Conservation (phyloP, 2,888 invertebrate species). For the Scaptomyza reducta region DNA sequence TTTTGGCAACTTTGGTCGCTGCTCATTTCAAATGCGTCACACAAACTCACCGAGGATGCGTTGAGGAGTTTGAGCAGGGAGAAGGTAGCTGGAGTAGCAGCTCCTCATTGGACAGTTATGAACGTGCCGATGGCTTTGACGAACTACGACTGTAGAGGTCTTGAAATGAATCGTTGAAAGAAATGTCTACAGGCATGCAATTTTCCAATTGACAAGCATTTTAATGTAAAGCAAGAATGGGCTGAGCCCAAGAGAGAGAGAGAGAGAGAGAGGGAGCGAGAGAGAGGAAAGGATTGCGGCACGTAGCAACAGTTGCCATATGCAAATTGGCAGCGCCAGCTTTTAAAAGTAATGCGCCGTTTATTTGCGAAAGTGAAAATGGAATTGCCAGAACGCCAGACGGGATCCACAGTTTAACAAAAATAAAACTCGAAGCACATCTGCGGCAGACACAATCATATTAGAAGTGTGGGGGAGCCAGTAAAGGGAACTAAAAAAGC, state of each 20-base stretch:
- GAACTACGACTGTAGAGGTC: conserved; percentile 9
- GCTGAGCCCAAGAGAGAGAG: background rate
- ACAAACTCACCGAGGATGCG: conserved; percentile 51
- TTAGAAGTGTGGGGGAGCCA: conserved; percentile 33
- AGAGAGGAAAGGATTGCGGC: conserved; percentile 28
- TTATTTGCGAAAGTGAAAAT: conserved; percentile 76
- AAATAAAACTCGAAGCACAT: background rate
- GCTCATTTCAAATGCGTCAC: conserved; percentile 71
- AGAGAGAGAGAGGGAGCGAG: background rate
- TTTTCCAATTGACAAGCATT: conserved; percentile 64
- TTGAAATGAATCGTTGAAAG: conserved; percentile 8
- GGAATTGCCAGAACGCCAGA: conserved; percentile 40
- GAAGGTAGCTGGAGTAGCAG: conserved; percentile 1
- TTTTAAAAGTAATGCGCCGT: conserved; percentile 53
- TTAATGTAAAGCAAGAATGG: conserved; percentile 33
- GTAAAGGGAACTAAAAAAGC: conserved; percentile 14
- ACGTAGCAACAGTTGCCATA: conserved; percentile 65
- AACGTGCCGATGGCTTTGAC: conserved; percentile 39
- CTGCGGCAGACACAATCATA: conserved; percentile 27
- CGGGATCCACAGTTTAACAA: conserved; percentile 5
- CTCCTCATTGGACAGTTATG: conserved; percentile 12
- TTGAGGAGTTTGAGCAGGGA: background rate
- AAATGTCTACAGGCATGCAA: conserved; percentile 22
- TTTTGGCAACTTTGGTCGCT: conserved; percentile 61
- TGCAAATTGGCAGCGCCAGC: conserved; percentile 68